phyloP scores from a whole-genome alignment of 2,113 vertebrate genomes.

The Oriolus oriolus region DNA sequence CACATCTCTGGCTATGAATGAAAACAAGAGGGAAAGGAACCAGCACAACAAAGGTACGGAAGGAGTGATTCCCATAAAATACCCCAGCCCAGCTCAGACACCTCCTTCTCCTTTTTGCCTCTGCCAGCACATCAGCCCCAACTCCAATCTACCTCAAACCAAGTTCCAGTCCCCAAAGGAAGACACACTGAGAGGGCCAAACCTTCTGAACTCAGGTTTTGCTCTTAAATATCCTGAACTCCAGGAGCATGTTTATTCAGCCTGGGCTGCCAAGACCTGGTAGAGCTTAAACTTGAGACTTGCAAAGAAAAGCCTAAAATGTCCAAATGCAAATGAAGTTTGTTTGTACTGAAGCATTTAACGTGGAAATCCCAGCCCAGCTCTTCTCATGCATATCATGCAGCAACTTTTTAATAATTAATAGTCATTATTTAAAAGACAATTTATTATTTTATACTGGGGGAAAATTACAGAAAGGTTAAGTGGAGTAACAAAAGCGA shows the following conservation, averaged over 20 bases:
- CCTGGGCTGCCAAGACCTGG: neutral
- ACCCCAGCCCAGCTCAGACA: neutral
- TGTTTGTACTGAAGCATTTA: neutral
- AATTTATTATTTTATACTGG: neutral
- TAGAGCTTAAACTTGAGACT: neutral
- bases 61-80: constrained; percentile 15
- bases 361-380: neutral
- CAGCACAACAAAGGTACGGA: neutral
- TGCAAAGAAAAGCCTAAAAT: neutral
- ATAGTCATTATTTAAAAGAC: neutral
- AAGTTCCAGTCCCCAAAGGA: neutral
- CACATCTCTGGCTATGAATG: neutral
- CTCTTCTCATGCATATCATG: neutral
- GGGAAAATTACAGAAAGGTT: neutral
- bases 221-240: constrained; percentile 25
- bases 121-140: constrained; percentile 10
- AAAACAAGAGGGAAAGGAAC: constrained; percentile 15
- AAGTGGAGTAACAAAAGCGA: neutral
- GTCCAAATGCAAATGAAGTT: neutral
- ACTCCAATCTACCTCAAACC: neutral
- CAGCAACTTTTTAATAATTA: neutral
- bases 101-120: neutral
- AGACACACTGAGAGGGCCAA: neutral
- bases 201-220: neutral
- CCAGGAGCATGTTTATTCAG: neutral